Evolutionary conservation across 2,888 invertebrate species (phyloP), one percentile per base, ranked within the genome.

Genomic region (Uloborus plumipes): DNA sequence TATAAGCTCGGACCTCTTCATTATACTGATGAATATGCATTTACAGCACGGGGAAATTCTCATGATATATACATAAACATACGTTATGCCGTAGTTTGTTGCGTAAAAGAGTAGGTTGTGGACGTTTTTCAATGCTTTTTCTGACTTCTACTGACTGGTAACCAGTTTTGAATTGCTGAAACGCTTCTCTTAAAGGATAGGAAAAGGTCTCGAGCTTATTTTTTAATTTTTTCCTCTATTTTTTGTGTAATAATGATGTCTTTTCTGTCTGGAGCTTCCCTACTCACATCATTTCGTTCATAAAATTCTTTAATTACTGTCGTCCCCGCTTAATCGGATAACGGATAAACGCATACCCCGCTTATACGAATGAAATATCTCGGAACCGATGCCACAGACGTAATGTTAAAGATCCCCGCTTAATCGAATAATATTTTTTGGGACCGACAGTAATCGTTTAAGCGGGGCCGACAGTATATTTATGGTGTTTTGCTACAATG

Each of bases 291-390:
- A 31, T 64, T 31, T n/a, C 64, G 11, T 31, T 64, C 64, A 64
- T 64, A 26, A 64, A 64, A 64, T 64, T 64, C 64, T 31, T 31
- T 31, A 64, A 64, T 64, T n/a, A n/a, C n/a, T n/a, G n/a, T n/a
- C n/a, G n/a, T n/a, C n/a, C 1, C 14, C 31, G n/a, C 31, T 64
- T 64, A 64, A 4, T n/a, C n/a, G n/a, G n/a, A n/a, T n/a, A 31
- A n/a, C 31, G 7, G n/a, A n/a, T n/a, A n/a, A n/a, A n/a, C n/a
- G n/a, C n/a, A n/a, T n/a, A n/a, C n/a, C n/a, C n/a, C n/a, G n/a
- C n/a, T n/a, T n/a, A n/a, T n/a, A n/a, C n/a, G n/a, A n/a, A n/a
- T n/a, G n/a, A n/a, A n/a, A n/a, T n/a, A n/a, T n/a, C n/a, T n/a
- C n/a, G n/a, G n/a, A n/a, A n/a, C n/a, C n/a, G n/a, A n/a, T n/a